Evolutionary conservation across 2,797 vertebrate species (phyloP).

Genomic region (Bradypodion ventrale): DNA sequence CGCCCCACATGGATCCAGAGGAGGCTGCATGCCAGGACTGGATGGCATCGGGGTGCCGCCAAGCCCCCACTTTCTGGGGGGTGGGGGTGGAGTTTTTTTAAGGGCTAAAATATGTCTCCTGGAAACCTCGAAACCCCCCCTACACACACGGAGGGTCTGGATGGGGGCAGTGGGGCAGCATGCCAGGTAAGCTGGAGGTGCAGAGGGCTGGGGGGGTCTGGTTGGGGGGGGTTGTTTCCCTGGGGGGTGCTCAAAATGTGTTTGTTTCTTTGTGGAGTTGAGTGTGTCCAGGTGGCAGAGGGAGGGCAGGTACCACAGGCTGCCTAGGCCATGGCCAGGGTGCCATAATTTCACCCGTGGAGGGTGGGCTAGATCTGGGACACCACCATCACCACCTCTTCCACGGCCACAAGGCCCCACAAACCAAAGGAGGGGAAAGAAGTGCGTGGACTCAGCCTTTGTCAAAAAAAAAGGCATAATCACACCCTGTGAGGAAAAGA

Average conservation of each 20-base stretch:
- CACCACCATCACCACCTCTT: too few species aligned
- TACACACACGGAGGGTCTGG: not conserved
- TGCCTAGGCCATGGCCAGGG: not conserved
- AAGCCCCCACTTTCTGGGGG: not conserved
- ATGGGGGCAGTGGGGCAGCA: slow-evolving; percentile 19
- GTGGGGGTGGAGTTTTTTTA: not conserved
- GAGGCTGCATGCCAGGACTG: not conserved
- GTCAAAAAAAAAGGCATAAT: not conserved
- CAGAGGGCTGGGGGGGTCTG: not conserved
- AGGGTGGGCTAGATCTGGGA: fast-evolving
- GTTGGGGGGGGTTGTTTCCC: not conserved
- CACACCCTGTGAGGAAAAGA: not conserved
- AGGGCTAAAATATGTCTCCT: slow-evolving; percentile 13
- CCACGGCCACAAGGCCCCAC: fast-evolving
- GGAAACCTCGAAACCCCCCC: not conserved
- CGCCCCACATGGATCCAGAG: not conserved
- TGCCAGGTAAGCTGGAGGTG: slow-evolving; percentile 9
- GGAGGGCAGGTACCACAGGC: not conserved
- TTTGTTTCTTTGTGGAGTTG: too few species aligned
- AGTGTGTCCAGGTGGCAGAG: not conserved
- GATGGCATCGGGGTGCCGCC: not conserved
- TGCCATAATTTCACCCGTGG: fast-evolving
- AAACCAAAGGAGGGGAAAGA: not conserved
- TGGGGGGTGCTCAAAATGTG: not conserved
- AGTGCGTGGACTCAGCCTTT: not conserved